Conservation (phyloP, 53 echinoderm and acorn worm genomes). For the Zoroaster sp. region DNA sequence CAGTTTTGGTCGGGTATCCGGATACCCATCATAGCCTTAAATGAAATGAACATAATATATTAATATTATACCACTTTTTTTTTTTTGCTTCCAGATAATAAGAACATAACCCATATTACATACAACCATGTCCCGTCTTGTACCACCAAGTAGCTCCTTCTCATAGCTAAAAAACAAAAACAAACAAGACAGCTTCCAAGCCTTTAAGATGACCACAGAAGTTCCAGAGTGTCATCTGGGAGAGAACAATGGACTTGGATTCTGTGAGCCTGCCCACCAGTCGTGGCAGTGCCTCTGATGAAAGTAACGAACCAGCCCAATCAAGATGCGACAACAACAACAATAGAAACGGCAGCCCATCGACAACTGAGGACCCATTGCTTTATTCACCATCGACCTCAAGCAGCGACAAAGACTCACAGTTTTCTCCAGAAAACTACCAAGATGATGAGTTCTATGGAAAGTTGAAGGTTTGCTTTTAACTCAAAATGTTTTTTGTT, state of each 20-base stretch:
- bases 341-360: not conserved
- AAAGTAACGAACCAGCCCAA: not conserved
- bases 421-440: slow-evolving; percentile 19
- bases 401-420: slow-evolving; percentile 34
- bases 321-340: slow-evolving; percentile 36
- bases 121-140: not conserved
- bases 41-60: too few species aligned
- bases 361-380: not conserved
- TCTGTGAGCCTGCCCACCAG: not conserved
- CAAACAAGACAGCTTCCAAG: not conserved
- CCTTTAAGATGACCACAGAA: not conserved
- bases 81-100: not conserved
- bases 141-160: not conserved
- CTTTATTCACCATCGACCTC: slow-evolving; percentile 4
- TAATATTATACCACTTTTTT: not conserved
- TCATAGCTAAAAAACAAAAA: not conserved
- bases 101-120: not conserved
- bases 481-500: too few species aligned
- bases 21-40: too few species aligned
- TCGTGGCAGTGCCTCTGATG: not conserved
- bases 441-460: slow-evolving; percentile 49
- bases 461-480: slow-evolving; percentile 37
- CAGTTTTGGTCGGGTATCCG: too few species aligned
- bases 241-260: slow-evolving; percentile 17
- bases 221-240: not conserved